phyloP scores from a whole-genome alignment of 2,888 invertebrate species.

The Rapana venosa region DNA sequence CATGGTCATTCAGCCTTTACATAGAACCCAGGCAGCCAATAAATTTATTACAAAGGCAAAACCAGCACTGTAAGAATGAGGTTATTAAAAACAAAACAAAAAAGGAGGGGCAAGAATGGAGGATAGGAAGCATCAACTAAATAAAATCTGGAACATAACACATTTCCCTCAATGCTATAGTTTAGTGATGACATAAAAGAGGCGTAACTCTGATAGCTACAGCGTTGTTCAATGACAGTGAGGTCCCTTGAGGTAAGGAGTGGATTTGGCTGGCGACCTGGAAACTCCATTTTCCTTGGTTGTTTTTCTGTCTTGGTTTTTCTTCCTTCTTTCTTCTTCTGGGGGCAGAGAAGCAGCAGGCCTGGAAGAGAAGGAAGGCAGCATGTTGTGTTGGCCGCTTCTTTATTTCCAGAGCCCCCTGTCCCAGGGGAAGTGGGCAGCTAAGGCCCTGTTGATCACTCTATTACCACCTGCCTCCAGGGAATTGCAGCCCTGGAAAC shows the following conservation, averaged over 20 bases:
- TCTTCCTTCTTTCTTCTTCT: not conserved
- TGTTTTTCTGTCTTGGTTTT: not conserved
- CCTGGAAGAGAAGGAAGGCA: not conserved
- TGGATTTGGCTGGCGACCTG: not conserved
- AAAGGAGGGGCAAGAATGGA: not conserved
- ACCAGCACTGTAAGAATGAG: no score
- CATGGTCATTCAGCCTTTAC: no score
- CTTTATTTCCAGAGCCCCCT: not conserved
- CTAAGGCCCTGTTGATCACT: constrained; percentile 51
- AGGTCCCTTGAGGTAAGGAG: not conserved
- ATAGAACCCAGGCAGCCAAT: no score
- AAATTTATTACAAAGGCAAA: no score
- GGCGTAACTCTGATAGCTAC: not conserved
- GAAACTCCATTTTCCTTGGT: not conserved
- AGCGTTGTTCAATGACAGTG: not conserved
- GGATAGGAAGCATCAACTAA: not conserved
- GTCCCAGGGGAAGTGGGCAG: constrained; percentile 11
- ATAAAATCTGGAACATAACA: not conserved
- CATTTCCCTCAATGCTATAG: not conserved
- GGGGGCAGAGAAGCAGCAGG: not conserved
- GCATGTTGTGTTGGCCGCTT: not conserved
- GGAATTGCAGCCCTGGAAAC: constrained; percentile 29
- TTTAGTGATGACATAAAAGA: not conserved
- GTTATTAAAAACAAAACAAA: no score
- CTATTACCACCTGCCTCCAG: constrained; percentile 46